These are phyloP conservation scores for Leptinotarsa juncta DNA, from an alignment of 2,888 invertebrate genomes.

Conservation along the genomic window DNA sequence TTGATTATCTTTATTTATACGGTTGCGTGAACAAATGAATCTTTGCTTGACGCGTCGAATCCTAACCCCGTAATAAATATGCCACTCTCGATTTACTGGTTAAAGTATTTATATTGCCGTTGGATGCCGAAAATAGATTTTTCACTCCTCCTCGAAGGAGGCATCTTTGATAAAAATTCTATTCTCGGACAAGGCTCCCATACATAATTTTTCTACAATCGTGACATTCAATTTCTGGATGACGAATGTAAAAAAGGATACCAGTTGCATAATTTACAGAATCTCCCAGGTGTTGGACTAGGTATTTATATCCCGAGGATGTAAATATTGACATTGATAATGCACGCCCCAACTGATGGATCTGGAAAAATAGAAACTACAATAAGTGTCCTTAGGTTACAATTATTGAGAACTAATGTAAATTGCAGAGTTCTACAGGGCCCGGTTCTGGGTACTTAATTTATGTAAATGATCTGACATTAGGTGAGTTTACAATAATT, in stretches of 20 bases:
- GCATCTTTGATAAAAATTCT: slow-evolving; percentile 4
- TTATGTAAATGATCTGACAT: no score
- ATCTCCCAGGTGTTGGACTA: slow-evolving; percentile 3
- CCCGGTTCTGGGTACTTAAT: no score
- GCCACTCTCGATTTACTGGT: slow-evolving; percentile 16
- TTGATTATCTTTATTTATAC: slow-evolving; percentile 16
- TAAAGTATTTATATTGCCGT: slow-evolving; percentile 19
- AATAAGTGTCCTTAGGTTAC: no score
- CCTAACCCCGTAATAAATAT: slow-evolving; percentile 12
- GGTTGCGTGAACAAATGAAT: slow-evolving; percentile 20
- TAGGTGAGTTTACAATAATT: no score
- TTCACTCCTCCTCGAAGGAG: slow-evolving; percentile 1
- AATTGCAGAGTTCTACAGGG: no score
- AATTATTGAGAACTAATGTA: no score
- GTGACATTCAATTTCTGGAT: background rate
- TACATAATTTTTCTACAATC: slow-evolving; percentile 4
- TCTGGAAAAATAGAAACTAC: no score
- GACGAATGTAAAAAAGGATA: background rate
- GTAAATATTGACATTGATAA: slow-evolving; percentile 14
- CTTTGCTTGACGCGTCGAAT: slow-evolving; percentile 20
- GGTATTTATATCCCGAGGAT: slow-evolving; percentile 4
- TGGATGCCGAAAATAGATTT: slow-evolving; percentile 1
- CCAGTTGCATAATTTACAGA: background rate
- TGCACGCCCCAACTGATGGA: background rate
- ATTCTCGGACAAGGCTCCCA: background rate